Percentiles rank a stretch among this genome's conserved stretches.
Evolutionary conservation across 2,888 invertebrate genomes (phyloP).

Genomic region (Pachydiplax longipennis): DNA sequence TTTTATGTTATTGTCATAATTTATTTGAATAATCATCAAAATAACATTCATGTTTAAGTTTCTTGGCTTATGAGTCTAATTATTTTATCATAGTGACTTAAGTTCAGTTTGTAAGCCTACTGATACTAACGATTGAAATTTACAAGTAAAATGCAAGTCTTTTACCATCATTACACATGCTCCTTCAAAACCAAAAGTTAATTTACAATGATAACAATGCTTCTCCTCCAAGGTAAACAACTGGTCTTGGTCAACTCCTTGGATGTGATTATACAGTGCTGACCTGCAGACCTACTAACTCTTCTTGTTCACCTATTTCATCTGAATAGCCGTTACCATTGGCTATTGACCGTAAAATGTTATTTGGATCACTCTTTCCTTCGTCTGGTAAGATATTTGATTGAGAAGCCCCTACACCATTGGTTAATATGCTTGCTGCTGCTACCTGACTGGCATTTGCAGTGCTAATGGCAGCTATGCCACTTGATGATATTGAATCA

Average conservation of each 20-base stretch:
- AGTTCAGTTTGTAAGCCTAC: too few relatives aligned
- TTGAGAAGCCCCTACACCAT: background rate
- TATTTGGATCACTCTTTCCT: background rate
- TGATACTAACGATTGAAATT: background rate
- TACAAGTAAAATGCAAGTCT: background rate
- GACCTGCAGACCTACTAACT: constrained; percentile 22
- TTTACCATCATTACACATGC: background rate
- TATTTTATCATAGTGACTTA: too few relatives aligned
- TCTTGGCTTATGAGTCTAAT: too few relatives aligned
- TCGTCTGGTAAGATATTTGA: background rate
- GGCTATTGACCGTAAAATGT: background rate
- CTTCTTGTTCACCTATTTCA: constrained; percentile 7
- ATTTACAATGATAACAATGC: background rate
- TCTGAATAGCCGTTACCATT: constrained; percentile 23
- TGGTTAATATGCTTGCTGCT: constrained; percentile 21
- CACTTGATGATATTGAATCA: constrained; percentile 11
- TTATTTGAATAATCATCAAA: too few relatives aligned
- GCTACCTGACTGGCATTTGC: constrained; percentile 35
- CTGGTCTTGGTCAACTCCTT: background rate
- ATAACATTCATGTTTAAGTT: too few relatives aligned
- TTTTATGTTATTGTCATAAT: too few relatives aligned
- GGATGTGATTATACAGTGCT: background rate
- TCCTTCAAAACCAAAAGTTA: background rate
- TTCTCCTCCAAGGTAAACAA: background rate
- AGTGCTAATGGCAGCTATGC: constrained; percentile 3